Base-by-base conservation (phyloP, 2,113 vertebrate species). In the Progne subis region DNA sequence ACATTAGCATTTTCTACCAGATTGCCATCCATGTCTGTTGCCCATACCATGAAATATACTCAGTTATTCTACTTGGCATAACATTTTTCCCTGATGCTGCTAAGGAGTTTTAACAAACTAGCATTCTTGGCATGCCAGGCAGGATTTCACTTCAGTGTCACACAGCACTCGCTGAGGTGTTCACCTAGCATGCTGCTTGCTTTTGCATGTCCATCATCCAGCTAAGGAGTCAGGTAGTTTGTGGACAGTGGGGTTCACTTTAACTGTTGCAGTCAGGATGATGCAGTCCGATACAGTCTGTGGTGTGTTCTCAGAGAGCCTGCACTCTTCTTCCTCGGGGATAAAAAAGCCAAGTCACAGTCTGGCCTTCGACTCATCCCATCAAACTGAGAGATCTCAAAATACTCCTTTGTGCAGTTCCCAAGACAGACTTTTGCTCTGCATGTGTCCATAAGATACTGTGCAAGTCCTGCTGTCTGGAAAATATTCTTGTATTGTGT, bases 381-480 rank as follows among this genome's bases (percentile, higher is more conserved):
- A 49, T 55, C 32, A 64, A 37, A 74, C 47, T 31, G 75, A 52
- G 43, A 78, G 19, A 65, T 68, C 71, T 88, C 65, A 91, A 49
- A 81, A 64, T 74, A 37, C 56, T 63, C n/a, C 29, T 77, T 44
- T 47, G 18, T 82, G 72, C 81, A 55, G 37, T 80, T 92, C 47
- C 71, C 49, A 44, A 15, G 81, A 44, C 20, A 74, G 50, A 20
- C 43, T 82, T 94, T 18, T 63, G 10, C 52, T 41, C 60, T 88
- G 60, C 21, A 18, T 6, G 0, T 67, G 50, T 71, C 82, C 53
- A 0, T 90, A 39, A 63, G 71, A 59, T 34, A 59, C 34, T 0
- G 0, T 37, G 39, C 24, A n/a, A 0, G 0, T 80, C 3, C 1
- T n/a, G 15, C 29, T 64, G 21, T 67, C 59, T 88, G 56, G 44